Evolutionary conservation across 2,113 vertebrate genomes (phyloP).

Genomic region (Hyperoodon ampullatus): DNA sequence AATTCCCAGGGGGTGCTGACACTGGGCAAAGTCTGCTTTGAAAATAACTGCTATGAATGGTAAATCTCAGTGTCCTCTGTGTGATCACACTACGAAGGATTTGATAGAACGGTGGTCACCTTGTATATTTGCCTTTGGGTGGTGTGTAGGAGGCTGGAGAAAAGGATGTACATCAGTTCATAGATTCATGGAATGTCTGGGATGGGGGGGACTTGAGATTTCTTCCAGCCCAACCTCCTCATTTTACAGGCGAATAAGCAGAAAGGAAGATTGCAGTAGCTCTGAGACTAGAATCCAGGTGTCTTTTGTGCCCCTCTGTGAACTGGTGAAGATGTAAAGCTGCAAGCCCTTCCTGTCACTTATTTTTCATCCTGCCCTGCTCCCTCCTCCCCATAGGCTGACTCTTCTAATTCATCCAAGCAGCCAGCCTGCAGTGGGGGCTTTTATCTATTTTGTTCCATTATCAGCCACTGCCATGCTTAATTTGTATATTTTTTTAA

Average conservation of each 20-base stretch:
- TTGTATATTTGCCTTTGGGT: neutral
- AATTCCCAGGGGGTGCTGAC: neutral
- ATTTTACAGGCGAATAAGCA: neutral
- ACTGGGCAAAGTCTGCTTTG: neutral
- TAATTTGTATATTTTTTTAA: constrained; percentile 70
- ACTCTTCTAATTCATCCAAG: neutral
- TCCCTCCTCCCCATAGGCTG: neutral
- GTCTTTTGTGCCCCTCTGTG: neutral
- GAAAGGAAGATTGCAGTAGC: neutral
- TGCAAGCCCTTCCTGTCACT: neutral
- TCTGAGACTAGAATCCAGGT: no score
- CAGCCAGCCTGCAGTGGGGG: neutral
- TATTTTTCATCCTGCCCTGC: neutral
- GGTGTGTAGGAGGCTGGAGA: accelerated
- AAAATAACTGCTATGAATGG: neutral
- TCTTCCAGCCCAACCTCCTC: no score
- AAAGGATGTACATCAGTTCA: accelerated
- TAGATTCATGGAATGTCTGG: neutral
- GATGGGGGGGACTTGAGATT: neutral
- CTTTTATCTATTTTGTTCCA: neutral
- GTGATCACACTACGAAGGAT: accelerated
- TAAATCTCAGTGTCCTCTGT: neutral
- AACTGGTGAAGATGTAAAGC: neutral
- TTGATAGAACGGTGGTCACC: neutral
- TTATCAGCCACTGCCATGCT: constrained; percentile 14